A percentile compares a stretch with the other conserved stretches of the same genome.
Conservation (phyloP, 2,888 invertebrate genomes). For the Polydesmus complanatus region DNA sequence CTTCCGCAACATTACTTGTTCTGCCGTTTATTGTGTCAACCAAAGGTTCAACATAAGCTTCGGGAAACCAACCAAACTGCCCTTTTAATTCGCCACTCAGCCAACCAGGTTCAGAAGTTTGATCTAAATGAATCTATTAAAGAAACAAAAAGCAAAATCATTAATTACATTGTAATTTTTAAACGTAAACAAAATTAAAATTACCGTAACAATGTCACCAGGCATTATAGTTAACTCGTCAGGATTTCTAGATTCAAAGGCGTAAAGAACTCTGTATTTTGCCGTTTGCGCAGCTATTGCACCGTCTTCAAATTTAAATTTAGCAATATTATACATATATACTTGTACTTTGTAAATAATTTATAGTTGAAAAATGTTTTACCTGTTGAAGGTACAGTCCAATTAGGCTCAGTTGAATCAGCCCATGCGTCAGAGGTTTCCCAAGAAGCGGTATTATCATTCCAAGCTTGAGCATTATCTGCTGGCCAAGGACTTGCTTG, state of each 20-base stretch:
- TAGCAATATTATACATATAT: background rate
- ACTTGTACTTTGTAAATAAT: background rate
- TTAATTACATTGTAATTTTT: background rate
- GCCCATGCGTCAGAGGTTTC: background rate
- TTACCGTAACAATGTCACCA: conserved; percentile 76
- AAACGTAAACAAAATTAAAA: conserved; percentile 22
- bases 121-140: conserved; percentile 38
- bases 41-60: conserved; percentile 66
- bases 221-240: conserved; percentile 90
- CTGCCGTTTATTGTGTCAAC: conserved; percentile 3
- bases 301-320: background rate
- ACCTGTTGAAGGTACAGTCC: background rate
- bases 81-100: conserved; percentile 80
- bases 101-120: conserved; percentile 95
- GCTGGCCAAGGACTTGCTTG: background rate
- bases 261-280: conserved; percentile 80
- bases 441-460: background rate
- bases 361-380: background rate
- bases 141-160: no score
- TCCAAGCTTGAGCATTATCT: background rate
- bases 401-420: background rate
- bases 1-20: background rate
- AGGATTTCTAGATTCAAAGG: conserved; percentile 76
- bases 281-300: background rate
- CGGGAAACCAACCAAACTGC: conserved; percentile 90